Conservation (phyloP, 2,797 vertebrate genomes). For the Tragopan temminckii region DNA sequence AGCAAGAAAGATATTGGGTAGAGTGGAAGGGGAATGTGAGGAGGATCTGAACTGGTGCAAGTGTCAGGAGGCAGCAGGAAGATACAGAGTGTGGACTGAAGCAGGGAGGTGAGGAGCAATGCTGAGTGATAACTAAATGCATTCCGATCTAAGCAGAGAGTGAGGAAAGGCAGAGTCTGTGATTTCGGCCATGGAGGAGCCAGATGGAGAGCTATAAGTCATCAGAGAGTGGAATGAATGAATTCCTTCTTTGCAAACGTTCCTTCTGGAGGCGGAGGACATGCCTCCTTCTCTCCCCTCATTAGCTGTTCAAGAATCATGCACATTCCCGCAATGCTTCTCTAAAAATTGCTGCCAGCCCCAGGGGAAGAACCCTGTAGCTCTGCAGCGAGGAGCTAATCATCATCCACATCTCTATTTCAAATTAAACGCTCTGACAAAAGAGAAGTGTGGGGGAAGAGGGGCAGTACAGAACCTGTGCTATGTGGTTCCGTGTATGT, state of each 20-base stretch:
- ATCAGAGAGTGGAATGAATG: neutral
- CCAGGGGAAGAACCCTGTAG: neutral
- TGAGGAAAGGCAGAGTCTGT: neutral
- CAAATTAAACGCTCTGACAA: neutral
- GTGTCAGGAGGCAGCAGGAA: neutral
- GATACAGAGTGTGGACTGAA: neutral
- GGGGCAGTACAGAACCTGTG: neutral
- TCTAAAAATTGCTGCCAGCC: conserved; percentile 25
- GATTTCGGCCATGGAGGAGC: neutral
- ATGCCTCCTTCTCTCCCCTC: neutral
- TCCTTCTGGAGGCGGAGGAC: neutral
- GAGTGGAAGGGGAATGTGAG: neutral
- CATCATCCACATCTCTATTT: neutral
- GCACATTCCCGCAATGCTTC: neutral
- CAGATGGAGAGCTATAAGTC: neutral
- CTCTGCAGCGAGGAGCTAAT: neutral
- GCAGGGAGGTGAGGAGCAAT: neutral
- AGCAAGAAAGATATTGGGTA: neutral
- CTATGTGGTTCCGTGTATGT: neutral
- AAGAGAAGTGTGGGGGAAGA: neutral
- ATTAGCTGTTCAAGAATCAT: neutral
- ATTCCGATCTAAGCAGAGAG: neutral
- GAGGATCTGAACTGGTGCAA: neutral
- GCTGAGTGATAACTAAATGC: neutral
- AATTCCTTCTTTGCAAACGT: neutral